Evolutionary conservation across 2,888 invertebrate genomes (phyloP).

Genomic region (Bedellia somnulentella): DNA sequence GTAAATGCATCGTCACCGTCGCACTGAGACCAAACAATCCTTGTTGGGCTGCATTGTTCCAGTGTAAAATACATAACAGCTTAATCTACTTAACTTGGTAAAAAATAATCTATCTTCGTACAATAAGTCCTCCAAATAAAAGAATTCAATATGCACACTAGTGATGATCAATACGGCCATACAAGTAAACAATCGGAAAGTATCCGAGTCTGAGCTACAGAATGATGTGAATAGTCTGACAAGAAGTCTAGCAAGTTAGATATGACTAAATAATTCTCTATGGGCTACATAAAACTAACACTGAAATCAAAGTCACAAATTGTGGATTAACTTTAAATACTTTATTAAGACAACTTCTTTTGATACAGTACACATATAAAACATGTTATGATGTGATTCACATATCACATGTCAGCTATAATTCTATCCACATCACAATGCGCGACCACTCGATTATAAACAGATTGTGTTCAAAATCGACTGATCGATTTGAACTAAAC

Average conservation of each 20-base stretch:
- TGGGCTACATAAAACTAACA: no score
- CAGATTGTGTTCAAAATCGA: slow-evolving; percentile 33
- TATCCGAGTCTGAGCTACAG: slow-evolving; percentile 14
- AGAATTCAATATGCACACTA: slow-evolving; percentile 33
- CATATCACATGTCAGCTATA: slow-evolving; percentile 53
- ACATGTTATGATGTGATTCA: slow-evolving; percentile 58
- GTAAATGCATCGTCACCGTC: slow-evolving; percentile 50
- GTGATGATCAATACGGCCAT: slow-evolving; percentile 16
- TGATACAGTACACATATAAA: slow-evolving; percentile 59
- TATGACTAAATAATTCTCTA: no score
- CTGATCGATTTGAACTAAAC: slow-evolving; percentile 40
- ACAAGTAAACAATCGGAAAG: slow-evolving; percentile 16
- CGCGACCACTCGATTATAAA: slow-evolving; percentile 39
- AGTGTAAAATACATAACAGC: slow-evolving; percentile 56
- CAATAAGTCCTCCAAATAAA: slow-evolving; percentile 39
- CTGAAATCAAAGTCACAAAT: slow-evolving; percentile 42
- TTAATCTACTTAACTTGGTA: slow-evolving; percentile 57
- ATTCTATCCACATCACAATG: slow-evolving; percentile 59
- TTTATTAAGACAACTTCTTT: slow-evolving; percentile 61
- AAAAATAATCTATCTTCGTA: slow-evolving; percentile 56
- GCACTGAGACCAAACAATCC: no score
- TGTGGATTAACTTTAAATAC: slow-evolving; percentile 58
- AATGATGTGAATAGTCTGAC: slow-evolving; percentile 41
- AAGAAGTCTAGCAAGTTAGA: slow-evolving; percentile 2
- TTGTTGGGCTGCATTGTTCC: slow-evolving; percentile 25